Evolutionary conservation across 2,797 vertebrate species (phyloP).

Genomic region (Antrozous pallidus): DNA sequence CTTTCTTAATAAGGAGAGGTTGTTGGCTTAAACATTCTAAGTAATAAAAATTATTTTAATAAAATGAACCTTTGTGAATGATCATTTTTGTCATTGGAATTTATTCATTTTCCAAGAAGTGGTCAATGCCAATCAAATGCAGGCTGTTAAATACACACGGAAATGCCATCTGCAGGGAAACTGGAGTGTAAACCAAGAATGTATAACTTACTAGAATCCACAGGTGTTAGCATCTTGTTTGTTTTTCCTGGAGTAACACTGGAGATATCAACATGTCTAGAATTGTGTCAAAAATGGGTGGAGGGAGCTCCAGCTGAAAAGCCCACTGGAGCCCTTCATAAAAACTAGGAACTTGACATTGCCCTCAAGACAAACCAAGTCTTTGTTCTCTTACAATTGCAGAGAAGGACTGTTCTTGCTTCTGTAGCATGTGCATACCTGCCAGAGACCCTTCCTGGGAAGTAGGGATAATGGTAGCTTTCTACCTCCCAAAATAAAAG

Average conservation of each 20-base stretch:
- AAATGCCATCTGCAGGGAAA: not conserved
- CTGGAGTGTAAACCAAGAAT: not conserved
- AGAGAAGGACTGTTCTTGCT: not conserved
- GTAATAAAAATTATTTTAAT: constrained; percentile 20
- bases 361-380: not conserved
- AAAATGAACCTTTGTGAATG: not conserved
- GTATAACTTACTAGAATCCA: not conserved
- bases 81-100: constrained; percentile 19
- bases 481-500: not conserved
- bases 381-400: not conserved
- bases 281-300: constrained; percentile 15
- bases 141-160: not conserved
- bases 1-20: not conserved
- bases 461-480: not conserved
- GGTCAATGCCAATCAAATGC: not conserved
- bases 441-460: not conserved
- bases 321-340: not conserved
- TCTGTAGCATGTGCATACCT: not conserved
- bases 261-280: not conserved
- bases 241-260: not conserved
- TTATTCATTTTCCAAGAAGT: not conserved
- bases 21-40: not conserved
- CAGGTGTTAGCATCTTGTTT: not conserved
- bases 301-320: not conserved
- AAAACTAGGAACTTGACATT: not conserved